phyloP scores from a whole-genome alignment of 2,113 vertebrate species.

The Nesoenas mayeri region DNA sequence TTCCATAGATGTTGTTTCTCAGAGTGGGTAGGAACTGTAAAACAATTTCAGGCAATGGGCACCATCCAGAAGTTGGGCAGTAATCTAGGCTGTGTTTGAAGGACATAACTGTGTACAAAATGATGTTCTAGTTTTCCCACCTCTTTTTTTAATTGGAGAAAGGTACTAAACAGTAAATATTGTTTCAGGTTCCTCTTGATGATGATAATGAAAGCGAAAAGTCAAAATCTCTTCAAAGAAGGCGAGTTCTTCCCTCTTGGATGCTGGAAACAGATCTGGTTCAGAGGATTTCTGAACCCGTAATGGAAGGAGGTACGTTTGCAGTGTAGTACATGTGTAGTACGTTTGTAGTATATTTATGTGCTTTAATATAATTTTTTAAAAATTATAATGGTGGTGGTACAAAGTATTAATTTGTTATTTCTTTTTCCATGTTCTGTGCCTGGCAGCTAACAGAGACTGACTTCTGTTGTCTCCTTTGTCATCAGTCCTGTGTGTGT shows the following conservation, averaged over 20 bases:
- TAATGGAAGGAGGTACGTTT: slow-evolving; percentile 66
- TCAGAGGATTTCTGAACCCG: slow-evolving; percentile 27
- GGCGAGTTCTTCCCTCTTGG: slow-evolving; percentile 87
- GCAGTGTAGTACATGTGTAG: neutral
- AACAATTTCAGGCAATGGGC: neutral
- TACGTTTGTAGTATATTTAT: neutral
- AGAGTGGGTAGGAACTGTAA: neutral
- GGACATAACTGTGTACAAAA: neutral
- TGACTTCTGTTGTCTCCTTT: neutral
- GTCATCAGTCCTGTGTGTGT: neutral
- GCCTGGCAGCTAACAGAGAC: neutral
- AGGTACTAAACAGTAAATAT: neutral
- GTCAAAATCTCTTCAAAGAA: slow-evolving; percentile 52
- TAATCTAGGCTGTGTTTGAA: neutral
- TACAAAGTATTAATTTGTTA: neutral
- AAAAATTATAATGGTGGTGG: neutral
- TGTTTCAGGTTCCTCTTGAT: slow-evolving; percentile 62
- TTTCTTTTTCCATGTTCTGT: neutral
- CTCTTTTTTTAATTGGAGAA: neutral
- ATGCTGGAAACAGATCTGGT: slow-evolving; percentile 76
- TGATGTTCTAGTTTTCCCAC: neutral
- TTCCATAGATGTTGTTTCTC: neutral
- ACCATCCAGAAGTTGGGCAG: neutral
- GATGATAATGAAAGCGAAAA: neutral
- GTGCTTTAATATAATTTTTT: neutral